Percentiles rank a stretch among this genome's conserved stretches.
phyloP scores from a whole-genome alignment of 2,113 vertebrate species.

The Meles meles region DNA sequence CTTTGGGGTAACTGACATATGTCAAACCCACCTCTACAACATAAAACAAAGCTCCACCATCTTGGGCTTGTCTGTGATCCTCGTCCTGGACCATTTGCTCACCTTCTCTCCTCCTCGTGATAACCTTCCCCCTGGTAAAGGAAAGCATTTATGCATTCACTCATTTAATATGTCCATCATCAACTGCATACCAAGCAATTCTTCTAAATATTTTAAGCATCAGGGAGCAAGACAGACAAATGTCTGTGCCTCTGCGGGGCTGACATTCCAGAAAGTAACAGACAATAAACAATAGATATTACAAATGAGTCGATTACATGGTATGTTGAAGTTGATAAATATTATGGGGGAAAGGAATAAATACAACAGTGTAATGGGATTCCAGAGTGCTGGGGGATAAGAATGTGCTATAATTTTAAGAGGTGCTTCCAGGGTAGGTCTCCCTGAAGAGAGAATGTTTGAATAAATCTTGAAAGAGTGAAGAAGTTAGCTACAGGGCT shows the following conservation, averaged over 20 bases:
- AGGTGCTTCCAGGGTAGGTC: neutral
- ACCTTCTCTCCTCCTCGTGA: too few relatives aligned
- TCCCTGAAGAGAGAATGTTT: neutral
- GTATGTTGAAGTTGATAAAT: neutral
- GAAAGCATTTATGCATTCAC: neutral
- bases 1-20: neutral
- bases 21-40: neutral
- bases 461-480: neutral
- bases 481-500: neutral
- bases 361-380: neutral
- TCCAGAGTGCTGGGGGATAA: neutral
- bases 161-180: neutral
- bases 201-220: slow-evolving; percentile 16
- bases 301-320: neutral
- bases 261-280: neutral
- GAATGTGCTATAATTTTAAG: neutral
- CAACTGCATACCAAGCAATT: neutral
- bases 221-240: neutral
- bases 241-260: neutral
- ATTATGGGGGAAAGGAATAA: neutral
- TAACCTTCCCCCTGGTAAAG: neutral
- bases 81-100: neutral
- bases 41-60: neutral
- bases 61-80: too few relatives aligned
- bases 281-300: neutral